These are phyloP conservation scores for Sinocyclocheilus anshuiensis DNA, from an alignment of 2,113 vertebrate genomes.

Conservation along the genomic window DNA sequence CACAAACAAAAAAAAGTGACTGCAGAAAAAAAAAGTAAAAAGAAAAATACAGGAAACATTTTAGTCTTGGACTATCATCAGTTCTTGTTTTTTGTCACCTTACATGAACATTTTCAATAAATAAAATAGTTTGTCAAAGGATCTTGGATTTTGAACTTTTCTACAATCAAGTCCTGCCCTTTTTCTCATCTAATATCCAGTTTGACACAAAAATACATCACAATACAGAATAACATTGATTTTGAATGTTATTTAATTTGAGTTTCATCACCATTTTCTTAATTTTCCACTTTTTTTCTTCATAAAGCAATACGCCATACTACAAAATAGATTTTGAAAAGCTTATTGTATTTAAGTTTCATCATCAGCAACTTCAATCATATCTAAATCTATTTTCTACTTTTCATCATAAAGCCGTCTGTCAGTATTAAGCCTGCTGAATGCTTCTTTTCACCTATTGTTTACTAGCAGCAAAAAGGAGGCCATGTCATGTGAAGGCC, in stretches of 20 bases:
- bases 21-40: too few relatives aligned
- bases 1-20: too few relatives aligned
- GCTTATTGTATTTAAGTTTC: neutral
- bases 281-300: neutral
- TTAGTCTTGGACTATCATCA: too few relatives aligned
- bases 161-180: too few relatives aligned
- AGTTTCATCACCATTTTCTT: neutral
- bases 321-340: neutral
- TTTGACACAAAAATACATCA: neutral
- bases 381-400: neutral
- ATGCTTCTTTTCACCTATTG: neutral
- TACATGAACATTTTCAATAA: too few relatives aligned
- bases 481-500: neutral
- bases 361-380: neutral
- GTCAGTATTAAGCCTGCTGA: neutral
- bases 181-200: neutral
- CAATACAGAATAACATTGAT: neutral
- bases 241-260: neutral
- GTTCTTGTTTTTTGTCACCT: too few relatives aligned
- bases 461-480: slow-evolving; percentile 14
- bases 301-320: neutral
- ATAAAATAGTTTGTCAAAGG: too few relatives aligned
- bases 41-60: too few relatives aligned
- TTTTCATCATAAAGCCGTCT: neutral
- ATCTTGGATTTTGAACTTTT: neutral